Conservation (phyloP, 2,113 vertebrate species). For the Cheilinus undulatus region DNA sequence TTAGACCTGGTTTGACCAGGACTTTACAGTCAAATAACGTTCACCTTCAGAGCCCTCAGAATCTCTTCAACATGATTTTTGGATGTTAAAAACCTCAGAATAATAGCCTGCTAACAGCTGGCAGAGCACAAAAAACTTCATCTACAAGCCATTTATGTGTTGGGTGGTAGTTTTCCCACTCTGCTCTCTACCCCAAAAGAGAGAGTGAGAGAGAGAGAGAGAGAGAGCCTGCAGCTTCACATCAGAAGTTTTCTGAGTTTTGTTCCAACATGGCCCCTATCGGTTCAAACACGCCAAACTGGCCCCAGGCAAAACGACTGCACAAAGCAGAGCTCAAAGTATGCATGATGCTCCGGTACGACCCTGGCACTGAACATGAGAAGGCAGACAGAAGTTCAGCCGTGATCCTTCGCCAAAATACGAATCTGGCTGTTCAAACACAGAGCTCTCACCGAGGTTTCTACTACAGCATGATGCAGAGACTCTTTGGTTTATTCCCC, state of each 20-base stretch:
- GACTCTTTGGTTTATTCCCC: not conserved
- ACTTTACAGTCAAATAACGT: not conserved
- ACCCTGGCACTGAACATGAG: conserved; percentile 15
- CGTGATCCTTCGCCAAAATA: conserved; percentile 26
- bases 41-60: not conserved
- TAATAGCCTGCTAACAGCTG: not conserved
- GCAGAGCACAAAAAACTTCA: not conserved
- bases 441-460: not conserved
- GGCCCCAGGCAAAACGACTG: conserved; percentile 39
- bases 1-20: too few species aligned
- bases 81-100: not conserved
- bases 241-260: conserved; percentile 27
- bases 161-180: conserved; percentile 8
- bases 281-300: conserved; percentile 22
- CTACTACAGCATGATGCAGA: not conserved
- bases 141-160: not conserved
- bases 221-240: conserved; percentile 43
- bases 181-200: conserved; percentile 13
- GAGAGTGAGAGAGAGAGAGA: conserved; percentile 4
- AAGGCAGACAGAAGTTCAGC: conserved; percentile 29
- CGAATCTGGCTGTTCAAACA: conserved; percentile 30
- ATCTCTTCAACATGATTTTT: not conserved
- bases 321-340: conserved; percentile 23
- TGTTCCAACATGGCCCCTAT: conserved; percentile 49
- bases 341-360: not conserved